These are phyloP conservation scores for Actinia equina DNA, from an alignment of 64 coral and sea anemone species.

Conservation along the genomic window DNA sequence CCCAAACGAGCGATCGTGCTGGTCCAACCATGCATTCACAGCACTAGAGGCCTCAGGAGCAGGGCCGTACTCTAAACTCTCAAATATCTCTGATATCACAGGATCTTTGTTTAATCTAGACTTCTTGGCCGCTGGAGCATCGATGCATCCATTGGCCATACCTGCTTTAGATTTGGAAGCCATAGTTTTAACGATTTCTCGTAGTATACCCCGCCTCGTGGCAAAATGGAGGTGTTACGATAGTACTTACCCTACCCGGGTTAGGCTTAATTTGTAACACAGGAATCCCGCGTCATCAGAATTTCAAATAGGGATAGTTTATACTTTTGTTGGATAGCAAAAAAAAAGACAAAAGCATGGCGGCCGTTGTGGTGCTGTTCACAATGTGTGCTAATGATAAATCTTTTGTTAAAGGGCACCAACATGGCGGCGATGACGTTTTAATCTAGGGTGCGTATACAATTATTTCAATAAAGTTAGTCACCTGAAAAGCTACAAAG, in stretches of 20 bases:
- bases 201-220: neutral
- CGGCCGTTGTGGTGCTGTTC: too few species aligned
- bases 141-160: neutral
- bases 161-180: conserved; percentile 22
- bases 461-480: too few species aligned
- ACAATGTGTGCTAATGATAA: too few species aligned
- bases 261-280: neutral
- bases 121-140: conserved; percentile 6
- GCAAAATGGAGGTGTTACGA: neutral
- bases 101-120: conserved; percentile 78
- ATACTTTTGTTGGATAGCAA: too few species aligned
- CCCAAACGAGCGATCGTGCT: conserved; percentile 86
- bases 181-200: conserved; percentile 29
- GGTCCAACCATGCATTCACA: conserved; percentile 79
- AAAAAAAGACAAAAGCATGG: too few species aligned
- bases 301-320: too few species aligned
- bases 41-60: conserved; percentile 74
- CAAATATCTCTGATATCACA: conserved; percentile 79
- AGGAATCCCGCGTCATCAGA: neutral
- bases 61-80: conserved; percentile 87
- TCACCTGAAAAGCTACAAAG: too few species aligned
- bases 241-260: neutral
- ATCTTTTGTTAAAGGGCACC: too few species aligned
- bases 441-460: too few species aligned
- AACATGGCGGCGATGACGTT: too few species aligned